Base-by-base conservation (phyloP, 1,140 invertebrate genomes). In the Eriosoma lanigerum region DNA sequence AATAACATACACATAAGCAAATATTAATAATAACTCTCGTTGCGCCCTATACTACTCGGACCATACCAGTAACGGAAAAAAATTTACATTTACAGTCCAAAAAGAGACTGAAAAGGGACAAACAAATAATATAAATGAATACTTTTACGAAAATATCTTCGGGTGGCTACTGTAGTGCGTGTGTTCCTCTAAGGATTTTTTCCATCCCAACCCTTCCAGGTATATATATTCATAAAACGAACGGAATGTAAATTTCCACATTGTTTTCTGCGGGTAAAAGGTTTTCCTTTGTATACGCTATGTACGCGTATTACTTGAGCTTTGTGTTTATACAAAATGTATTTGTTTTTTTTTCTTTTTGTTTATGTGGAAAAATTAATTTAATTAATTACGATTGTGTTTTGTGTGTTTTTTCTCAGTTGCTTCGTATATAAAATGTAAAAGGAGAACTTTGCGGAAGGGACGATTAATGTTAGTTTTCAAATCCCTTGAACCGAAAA, bases 231-330 rank as follows among this genome's bases (percentile, higher is more conserved):
- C 75, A 48, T 62, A 62, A 60, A 78, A 78, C 75, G 48, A 78
- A 78, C 75, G 75, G 54, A 78, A 78, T 78, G 75, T 78, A 78
- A 78, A 78, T 78, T 62, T 78, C 38, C 75, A 78, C 75, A 78
- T 78, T 78, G 75, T 78, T 78, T 72, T 78, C 54, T 62, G 56
- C 24, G 75, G 38, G 32, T n/a, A 76, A 78, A 78, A 78, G 75
- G 75, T 48, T 78, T 78, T 78, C 75, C 75, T 78, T 78, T 78
- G 56, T 78, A 24, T 56, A 26, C 38, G 17, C 17, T 76, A 46
- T 76, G n/a, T n/a, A n/a, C n/a, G 44, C 75, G 75, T 62, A 76
- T 44, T 32, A 48, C 10, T 56, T 56, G 38, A 78, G 75, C 75
- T 78, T 62, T 78, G 75, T 78, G 38, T 78, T 62, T 78, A 38